Base-by-base conservation (phyloP, 2,888 invertebrate genomes). In the Dorcus parallelipipedus region DNA sequence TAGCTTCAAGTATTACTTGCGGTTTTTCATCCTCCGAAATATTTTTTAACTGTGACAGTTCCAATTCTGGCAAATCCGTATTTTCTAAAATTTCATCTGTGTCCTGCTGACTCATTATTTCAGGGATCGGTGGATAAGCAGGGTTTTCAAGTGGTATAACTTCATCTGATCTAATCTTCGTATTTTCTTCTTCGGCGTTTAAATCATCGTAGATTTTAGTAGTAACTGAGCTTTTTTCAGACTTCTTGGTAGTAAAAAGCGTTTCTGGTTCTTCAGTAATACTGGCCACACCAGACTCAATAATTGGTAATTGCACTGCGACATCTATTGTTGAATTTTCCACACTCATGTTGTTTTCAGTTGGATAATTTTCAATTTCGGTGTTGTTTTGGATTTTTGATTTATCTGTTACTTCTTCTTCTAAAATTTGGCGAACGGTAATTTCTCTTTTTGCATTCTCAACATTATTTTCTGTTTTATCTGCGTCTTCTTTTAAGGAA, bases 71-170 rank as follows among this genome's bases (percentile, higher is more conserved):
- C 3, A 33, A 5, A 7, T 33, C 26, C 5, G 26, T 33, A 4
- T 1, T 33, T 33, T 33, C 26, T 33, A 33, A 7, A 33, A 33
- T 33, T 7, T 33, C 26, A n/a, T 59, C 64, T n/a, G 64, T 69
- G n/a, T 60, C 63, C 45, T 69, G 67, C 5, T 67, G 67, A 59
- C 78, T 80, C 69, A 83, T 79, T 54, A 82, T 79, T 58, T 83
- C 82, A 3, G 81, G 80, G 55, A 83, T 71, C 1, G 80, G 80
- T 2, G 83, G 83, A 72, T 83, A 83, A 3, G 81, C 82, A 0
- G 83, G 83, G 72, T 83, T 83, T 59, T 60, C 60, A 7, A 60
- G 33, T 56, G 45, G 49, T 7, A 57, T 56, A 2, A 51, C 50
- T 4, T 60, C 60, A 4, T 60, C 60, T 8, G 52, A 49, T 47